phyloP scores from a whole-genome alignment of 2,113 vertebrate genomes.

The Cyprinodon tularosa region DNA sequence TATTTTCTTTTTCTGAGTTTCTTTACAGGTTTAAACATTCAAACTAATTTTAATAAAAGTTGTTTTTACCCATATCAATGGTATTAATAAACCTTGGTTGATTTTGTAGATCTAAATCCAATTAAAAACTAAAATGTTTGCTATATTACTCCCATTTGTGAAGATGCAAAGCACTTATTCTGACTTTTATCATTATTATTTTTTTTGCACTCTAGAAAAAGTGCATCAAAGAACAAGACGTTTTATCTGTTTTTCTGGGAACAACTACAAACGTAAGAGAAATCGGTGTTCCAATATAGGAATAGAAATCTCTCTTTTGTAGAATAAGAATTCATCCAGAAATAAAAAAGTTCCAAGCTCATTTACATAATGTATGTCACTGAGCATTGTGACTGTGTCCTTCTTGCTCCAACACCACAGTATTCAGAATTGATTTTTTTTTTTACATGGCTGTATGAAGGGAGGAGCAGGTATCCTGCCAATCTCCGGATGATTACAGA shows the following conservation, averaged over 20 bases:
- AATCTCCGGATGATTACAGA: slow-evolving; percentile 6
- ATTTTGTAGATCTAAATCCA: too few species aligned
- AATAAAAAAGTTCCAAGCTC: not conserved
- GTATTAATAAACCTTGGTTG: too few species aligned
- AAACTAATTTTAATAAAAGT: too few species aligned
- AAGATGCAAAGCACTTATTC: too few species aligned
- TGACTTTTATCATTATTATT: too few species aligned
- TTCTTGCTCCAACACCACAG: slow-evolving; percentile 18
- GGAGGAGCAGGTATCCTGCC: slow-evolving; percentile 11
- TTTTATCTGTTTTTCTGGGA: too few species aligned
- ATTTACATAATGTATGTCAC: slow-evolving; percentile 2
- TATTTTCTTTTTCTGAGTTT: too few species aligned
- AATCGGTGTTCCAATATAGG: not conserved
- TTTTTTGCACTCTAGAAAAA: not conserved
- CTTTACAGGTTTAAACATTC: too few species aligned
- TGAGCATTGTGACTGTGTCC: slow-evolving; percentile 10
- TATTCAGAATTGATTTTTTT: slow-evolving; percentile 7
- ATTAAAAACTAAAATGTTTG: too few species aligned
- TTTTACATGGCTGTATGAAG: slow-evolving; percentile 4
- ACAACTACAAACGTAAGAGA: not conserved
- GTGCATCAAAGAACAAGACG: not conserved
- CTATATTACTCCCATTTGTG: not conserved
- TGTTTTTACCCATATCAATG: too few species aligned
- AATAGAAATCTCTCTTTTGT: slow-evolving; percentile 4
- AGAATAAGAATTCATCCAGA: slow-evolving; percentile 9